These are phyloP conservation scores for Chorisops tibialis DNA, from an alignment of 2,888 invertebrate species.

Conservation along the genomic window DNA sequence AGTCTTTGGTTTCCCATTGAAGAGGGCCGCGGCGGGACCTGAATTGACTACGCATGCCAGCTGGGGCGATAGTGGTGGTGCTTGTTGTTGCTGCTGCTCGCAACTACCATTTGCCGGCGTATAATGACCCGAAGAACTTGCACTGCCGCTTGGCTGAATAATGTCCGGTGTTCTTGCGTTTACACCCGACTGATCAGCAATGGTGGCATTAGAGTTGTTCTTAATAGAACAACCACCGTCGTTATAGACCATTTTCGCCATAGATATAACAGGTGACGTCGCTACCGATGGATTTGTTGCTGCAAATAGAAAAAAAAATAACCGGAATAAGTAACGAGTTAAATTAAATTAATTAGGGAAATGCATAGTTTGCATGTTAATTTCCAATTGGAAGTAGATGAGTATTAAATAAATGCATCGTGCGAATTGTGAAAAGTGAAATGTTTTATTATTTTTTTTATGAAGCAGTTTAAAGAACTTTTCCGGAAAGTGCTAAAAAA, in stretches of 20 bases:
- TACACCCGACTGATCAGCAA: neutral
- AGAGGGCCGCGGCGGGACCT: neutral
- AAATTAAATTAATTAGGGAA: neutral
- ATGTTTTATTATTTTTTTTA: too few relatives aligned
- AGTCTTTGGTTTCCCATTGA: conserved; percentile 16
- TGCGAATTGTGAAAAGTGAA: too few relatives aligned
- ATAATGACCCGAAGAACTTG: conserved; percentile 22
- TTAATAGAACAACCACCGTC: neutral
- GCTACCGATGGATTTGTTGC: neutral
- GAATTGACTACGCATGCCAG: conserved; percentile 17
- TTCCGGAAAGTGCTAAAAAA: too few relatives aligned
- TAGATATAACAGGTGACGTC: conserved; percentile 24
- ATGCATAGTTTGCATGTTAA: too few relatives aligned
- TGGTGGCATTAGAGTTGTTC: neutral
- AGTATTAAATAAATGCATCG: too few relatives aligned
- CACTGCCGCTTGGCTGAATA: conserved; percentile 12
- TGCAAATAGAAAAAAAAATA: neutral
- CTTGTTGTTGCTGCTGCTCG: neutral
- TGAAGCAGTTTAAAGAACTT: too few relatives aligned
- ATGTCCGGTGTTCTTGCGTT: conserved; percentile 20
- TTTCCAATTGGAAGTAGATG: too few relatives aligned
- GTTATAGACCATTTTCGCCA: conserved; percentile 15
- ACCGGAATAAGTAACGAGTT: neutral
- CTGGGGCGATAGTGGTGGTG: neutral
- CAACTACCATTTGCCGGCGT: neutral